Base-by-base conservation (phyloP, 2,888 invertebrate genomes). In the Muschampia plurimacula region DNA sequence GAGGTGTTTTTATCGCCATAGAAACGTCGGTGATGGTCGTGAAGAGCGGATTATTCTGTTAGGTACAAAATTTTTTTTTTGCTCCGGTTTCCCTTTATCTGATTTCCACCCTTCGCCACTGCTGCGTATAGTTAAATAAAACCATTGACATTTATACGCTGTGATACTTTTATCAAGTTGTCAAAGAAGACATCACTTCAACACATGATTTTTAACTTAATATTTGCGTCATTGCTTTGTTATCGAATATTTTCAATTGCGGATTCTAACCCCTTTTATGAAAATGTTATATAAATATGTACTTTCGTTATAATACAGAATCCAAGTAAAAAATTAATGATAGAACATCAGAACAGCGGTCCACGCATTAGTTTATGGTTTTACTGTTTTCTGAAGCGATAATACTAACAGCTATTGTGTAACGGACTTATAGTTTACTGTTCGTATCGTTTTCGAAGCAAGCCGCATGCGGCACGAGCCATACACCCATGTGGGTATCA, bases 351-450 rank as follows among this genome's bases (percentile, higher is more conserved):
- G 72, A 71, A 65, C 73, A 69, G 75, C 75, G 55, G 68, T 66
- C 7, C n/a, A 63, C 52, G 55, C 59, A 73, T 76, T 73, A 78
- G 72, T 74, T 69, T 77, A 82, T 77, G 82, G 81, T 81, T 82
- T 83, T 77, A 82, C 82, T 81, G 82, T 81, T 85, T 84, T 83
- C 81, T 80, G 83, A 85, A 83, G 80, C 80, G 83, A 84, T 83
- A 81, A 86, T 80, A 82, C 55, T 46, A 74, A 78, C 77, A 72
- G 74, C 80, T 83, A 87, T 90, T 91, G 85, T 83, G 85, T 92
- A 93, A 91, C 93, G 92, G 92, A 81, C 70, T 75, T 70, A 74
- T 77, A 78, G 76, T 83, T 84, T 88, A 89, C 89, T 86, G 90
- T 88, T 86, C 74, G 76, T 81, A 87, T 87, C 84, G 82, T 87